Base-by-base conservation (phyloP, 2,797 vertebrate genomes). In the Chiroxiphia lanceolata region DNA sequence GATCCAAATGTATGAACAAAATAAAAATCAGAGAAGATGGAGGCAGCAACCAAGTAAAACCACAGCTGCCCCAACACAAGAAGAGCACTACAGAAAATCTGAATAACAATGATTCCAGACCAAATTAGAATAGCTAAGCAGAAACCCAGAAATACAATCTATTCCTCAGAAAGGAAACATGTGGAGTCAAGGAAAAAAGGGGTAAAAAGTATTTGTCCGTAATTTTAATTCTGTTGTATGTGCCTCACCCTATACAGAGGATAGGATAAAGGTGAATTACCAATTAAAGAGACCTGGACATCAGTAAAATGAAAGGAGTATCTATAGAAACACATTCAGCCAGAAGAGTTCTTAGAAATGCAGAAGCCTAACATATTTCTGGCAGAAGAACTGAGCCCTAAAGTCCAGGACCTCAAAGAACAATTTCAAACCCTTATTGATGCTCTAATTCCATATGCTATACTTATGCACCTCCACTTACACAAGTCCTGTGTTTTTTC, bases 381-480 rank as follows among this genome's bases (percentile, higher is more conserved):
- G 64, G 48, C 13, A 85, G 36, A 78, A 19, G 21, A 67, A 44
- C 34, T 79, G 21, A 69, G 22, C 16, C 20, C 10, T 70, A 40
- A 34, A 71, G 9, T 25, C 11, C 25, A 61, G 19, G 31, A 80
- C 9, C 15, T 54, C 33, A 29, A 77, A 71, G 38, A 82, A n/a
- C 10, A 76, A 69, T 40, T 91, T 26, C 44, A 67, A 82, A 63
- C 8, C 10, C 10, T 61, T 54, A 69, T 27, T 2, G 20, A 60
- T 42, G 45, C 13, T 38, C n/a, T 33, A 44, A 84, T 26, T 51
- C 11, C 0, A 3, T 31, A 70, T 10, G 6, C 34, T 59, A 15
- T 5, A 44, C 8, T 0, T n/a, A 63, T 3, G 0, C 31, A 67
- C 0, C 1, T 38, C 10, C 5, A 26, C 15, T 60, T 45, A 53